These are phyloP conservation scores for Leptestheria dahalacensis DNA, from an alignment of 1,140 invertebrate genomes.

Conservation along the genomic window DNA sequence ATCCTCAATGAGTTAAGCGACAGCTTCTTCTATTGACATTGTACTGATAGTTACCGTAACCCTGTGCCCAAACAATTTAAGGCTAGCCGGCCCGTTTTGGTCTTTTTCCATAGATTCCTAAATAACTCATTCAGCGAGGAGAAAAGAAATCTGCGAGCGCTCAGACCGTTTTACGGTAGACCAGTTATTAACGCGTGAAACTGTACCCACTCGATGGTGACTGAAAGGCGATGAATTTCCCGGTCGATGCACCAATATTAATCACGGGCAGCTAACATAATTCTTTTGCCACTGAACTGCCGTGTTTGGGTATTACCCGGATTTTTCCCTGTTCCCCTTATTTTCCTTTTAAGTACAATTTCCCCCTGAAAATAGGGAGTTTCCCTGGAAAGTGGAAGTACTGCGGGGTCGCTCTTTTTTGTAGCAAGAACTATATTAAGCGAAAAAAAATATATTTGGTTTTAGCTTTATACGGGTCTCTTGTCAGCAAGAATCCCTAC, in stretches of 20 bases:
- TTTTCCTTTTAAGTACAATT: too few species aligned
- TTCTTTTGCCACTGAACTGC: too few species aligned
- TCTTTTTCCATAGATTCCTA: neutral
- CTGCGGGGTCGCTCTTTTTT: too few species aligned
- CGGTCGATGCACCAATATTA: conserved; percentile 5
- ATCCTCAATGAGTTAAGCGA: neutral
- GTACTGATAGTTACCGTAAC: neutral
- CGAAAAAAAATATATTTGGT: too few species aligned
- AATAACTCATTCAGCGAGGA: neutral
- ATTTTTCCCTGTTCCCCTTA: too few species aligned
- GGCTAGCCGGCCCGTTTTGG: neutral
- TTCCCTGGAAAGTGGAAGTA: too few species aligned
- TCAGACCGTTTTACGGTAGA: neutral
- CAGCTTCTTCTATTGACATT: neutral
- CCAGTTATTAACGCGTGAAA: neutral
- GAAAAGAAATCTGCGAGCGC: neutral
- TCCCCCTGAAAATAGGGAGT: too few species aligned
- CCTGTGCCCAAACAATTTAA: neutral
- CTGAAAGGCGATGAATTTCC: neutral
- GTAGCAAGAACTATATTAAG: too few species aligned
- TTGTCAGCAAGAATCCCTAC: too few species aligned
- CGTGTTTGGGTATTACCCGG: too few species aligned
- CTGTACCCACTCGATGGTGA: neutral
- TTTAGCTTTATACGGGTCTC: too few species aligned
- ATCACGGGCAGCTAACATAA: too few species aligned